Base-by-base conservation (phyloP, 92 coral and sea anemone species). In the Desmophyllum pertusum region DNA sequence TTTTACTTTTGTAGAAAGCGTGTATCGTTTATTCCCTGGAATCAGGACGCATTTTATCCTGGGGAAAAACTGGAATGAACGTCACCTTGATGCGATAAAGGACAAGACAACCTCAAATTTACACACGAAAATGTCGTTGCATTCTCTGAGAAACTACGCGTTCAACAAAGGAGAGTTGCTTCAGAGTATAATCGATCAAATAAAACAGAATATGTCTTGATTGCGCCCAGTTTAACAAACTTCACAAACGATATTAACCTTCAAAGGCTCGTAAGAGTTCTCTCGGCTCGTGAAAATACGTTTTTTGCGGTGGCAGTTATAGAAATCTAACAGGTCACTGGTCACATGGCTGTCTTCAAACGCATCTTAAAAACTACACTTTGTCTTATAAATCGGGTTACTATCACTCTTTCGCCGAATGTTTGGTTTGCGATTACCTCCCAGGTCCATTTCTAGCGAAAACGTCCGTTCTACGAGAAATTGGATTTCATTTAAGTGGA, bases 371-470 rank as follows among this genome's bases (percentile, higher is more conserved):
- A 69, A 94, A 94, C 73, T 94, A 91, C 78, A 94, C 98, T 39
- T 52, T 94, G 35, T 37, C 88, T 23, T 89, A 70, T 39, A 87
- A 85, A 79, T 6, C 88, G 25, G 98, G 98, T 0, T 94, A 94
- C 68, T 73, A 83, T 23, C 81, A 77, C 36, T 94, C 98, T 1
- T 77, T 89, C 43, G 62, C 77, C 21, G 95, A 92, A 51, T 94
- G 98, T 31, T 76, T 94, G 81, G 92, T 94, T n/a, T 94, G 98
- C 67, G 98, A 89, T 19, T 70, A 87, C 71, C 75, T 94, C 6
- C 36, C 82, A 1, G 93, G 95, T 3, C 93, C 98, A 48, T 94
- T 94, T 73, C 17, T 94, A 14, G 90, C 95, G 5, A 94, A 87
- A 73, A 89, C 95, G 13, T 41, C 81, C 33, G 50, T 85, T 6